Base-by-base conservation (phyloP, 2,888 invertebrate genomes). In the Tipula lateralis region DNA sequence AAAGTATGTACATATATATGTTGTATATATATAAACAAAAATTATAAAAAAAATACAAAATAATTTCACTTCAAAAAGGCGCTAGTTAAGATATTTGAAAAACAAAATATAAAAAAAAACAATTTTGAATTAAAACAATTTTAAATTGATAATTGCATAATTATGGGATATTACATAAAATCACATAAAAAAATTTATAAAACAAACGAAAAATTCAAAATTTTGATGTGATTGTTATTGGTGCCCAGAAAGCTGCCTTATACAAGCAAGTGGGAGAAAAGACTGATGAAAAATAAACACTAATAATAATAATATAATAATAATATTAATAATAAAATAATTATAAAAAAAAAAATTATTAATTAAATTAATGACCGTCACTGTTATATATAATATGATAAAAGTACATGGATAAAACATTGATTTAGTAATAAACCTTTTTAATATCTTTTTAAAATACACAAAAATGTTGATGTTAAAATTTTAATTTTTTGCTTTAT, bases 181-280 rank as follows among this genome's bases (percentile, higher is more conserved):
- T 34, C 34, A 34, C 83, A 83, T 34, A 34, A 32, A 83, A 36
- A 84, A 84, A 84, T 84, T 24, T 29, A 84, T 29, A 84, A 84
- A 39, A 83, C 29, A 29, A 36, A 5, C 36, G 39, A 44, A 29
- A 84, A 84, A 39, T 39, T 30, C 84, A 29, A 84, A 29, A 82
- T 82, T 82, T 30, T 30, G n/a, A 83, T 83, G 34, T 34, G 83
- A 83, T 83, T 83, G 30, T 83, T 85, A 84, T 84, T 85, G 85
- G 85, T 85, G 85, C 85, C 84, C 85, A 86, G 84, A 85, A 83
- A 86, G 85, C 85, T 86, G 86, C 86, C 86, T 86, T 86, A 85
- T 85, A 85, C 85, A 85, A 86, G 86, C 86, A 86, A 86, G 85
- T 86, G 86, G 86, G 86, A 86, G 85, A 86, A 85, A 86, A 86